A percentile compares a stretch with the other conserved stretches of the same genome.
Conservation (phyloP, 2,797 vertebrate species). For the Austrolebias charrua region DNA sequence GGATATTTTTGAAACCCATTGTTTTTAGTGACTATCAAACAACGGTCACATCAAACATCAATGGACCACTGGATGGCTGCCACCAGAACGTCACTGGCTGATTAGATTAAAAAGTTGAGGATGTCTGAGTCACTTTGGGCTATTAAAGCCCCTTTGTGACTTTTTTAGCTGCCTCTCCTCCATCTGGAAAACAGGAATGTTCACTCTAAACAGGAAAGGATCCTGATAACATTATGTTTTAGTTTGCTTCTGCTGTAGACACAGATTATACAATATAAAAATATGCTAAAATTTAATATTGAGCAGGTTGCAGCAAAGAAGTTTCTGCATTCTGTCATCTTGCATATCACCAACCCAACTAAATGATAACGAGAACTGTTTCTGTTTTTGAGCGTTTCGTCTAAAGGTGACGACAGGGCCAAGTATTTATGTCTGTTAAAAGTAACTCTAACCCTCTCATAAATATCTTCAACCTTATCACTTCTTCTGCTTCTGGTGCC, state of each 20-base stretch:
- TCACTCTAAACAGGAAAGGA: constrained; percentile 61
- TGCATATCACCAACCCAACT: constrained; percentile 8
- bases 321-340: too few relatives aligned
- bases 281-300: constrained; percentile 6
- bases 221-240: constrained; percentile 43
- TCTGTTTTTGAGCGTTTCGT: constrained; percentile 45
- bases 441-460: constrained; percentile 42
- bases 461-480: constrained; percentile 31
- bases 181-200: constrained; percentile 49
- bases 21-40: too few relatives aligned
- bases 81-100: constrained; percentile 20
- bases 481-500: constrained; percentile 17
- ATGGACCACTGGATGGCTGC: constrained; percentile 17
- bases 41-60: constrained; percentile 18
- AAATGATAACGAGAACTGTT: constrained; percentile 55
- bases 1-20: too few relatives aligned
- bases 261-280: constrained; percentile 32
- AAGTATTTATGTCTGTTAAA: constrained; percentile 48
- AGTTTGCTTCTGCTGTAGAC: constrained; percentile 14
- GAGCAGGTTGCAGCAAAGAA: not conserved
- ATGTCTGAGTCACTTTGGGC: constrained; percentile 45
- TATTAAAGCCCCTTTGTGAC: constrained; percentile 27
- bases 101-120: constrained; percentile 42
- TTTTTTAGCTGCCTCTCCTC: constrained; percentile 29
- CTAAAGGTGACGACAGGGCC: constrained; percentile 54